phyloP scores from a whole-genome alignment of 2,888 invertebrate genomes.

The Pyrrhosoma nymphula region DNA sequence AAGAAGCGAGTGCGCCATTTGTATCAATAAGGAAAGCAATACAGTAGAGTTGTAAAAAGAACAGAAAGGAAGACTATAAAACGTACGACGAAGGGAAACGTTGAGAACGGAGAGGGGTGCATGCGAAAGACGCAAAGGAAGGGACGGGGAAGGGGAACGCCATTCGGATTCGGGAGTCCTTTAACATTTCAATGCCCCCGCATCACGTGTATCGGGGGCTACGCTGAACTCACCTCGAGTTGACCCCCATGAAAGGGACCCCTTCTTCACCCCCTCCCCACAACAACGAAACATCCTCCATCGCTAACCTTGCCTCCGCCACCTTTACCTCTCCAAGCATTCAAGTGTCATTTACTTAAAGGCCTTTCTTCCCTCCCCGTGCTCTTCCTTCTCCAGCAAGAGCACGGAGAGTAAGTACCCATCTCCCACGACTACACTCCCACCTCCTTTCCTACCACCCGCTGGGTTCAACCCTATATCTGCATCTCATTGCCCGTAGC shows the following conservation, averaged over 20 bases:
- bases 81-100: too few species aligned
- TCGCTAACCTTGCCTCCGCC: background rate
- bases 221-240: too few species aligned
- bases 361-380: background rate
- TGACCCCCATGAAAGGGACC: too few species aligned
- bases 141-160: background rate
- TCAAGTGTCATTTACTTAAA: conserved; percentile 54
- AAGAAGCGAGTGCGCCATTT: too few species aligned
- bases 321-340: background rate
- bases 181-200: conserved; percentile 50
- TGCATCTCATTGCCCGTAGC: conserved; percentile 7
- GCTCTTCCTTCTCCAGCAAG: background rate
- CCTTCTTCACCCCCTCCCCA: background rate
- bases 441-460: too few species aligned
- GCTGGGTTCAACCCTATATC: background rate
- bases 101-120: background rate
- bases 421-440: background rate
- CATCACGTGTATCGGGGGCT: background rate
- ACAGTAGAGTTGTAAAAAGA: too few species aligned
- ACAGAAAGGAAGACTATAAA: too few species aligned
- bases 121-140: background rate
- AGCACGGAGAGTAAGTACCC: background rate
- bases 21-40: too few species aligned
- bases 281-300: background rate
- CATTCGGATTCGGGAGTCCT: background rate